These are phyloP conservation scores for Lophius piscatorius DNA, from an alignment of 2,113 vertebrate species.

Conservation along the genomic window DNA sequence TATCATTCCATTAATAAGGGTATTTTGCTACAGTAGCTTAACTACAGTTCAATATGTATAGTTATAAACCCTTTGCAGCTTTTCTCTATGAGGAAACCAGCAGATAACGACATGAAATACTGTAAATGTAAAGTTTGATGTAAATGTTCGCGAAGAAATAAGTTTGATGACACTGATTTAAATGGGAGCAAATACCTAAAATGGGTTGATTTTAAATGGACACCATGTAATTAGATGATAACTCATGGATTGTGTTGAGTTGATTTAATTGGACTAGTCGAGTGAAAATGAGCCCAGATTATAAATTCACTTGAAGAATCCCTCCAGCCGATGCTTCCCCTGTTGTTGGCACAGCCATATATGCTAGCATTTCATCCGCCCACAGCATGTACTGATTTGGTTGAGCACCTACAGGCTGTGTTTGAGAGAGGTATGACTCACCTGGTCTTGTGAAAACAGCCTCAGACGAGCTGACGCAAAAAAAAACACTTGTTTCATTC, in stretches of 20 bases:
- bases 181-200: neutral
- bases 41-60: neutral
- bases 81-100: too few species aligned
- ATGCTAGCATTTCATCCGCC: neutral
- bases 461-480: constrained; percentile 17
- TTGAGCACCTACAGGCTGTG: neutral
- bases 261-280: neutral
- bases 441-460: constrained; percentile 8
- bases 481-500: neutral
- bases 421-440: constrained; percentile 33
- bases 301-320: neutral
- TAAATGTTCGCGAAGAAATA: too few species aligned
- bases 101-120: too few species aligned
- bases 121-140: too few species aligned
- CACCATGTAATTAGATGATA: neutral
- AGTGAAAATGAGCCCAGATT: too few species aligned
- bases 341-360: neutral
- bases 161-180: neutral
- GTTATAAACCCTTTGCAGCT: too few species aligned
- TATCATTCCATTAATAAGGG: neutral
- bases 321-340: neutral
- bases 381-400: neutral
- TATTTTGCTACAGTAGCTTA: neutral
- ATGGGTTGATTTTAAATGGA: neutral
- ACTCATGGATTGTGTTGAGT: neutral